phyloP scores from a whole-genome alignment of 2,113 vertebrate genomes.

The Pogona vitticeps region DNA sequence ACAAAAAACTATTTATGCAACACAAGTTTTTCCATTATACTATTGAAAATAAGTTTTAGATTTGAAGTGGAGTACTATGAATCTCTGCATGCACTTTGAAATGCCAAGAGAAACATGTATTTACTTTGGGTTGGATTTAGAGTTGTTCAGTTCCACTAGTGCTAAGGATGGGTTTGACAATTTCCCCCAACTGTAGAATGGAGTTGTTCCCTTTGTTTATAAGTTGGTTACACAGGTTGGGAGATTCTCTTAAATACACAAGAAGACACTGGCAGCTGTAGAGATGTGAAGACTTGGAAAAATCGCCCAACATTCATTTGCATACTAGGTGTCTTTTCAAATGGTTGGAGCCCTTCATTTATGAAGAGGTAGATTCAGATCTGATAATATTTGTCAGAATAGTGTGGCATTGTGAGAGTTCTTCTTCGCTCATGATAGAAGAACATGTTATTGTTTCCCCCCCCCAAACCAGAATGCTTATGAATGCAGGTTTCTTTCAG shows the following conservation, averaged over 20 bases:
- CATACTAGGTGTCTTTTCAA: neutral
- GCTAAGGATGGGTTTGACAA: too few relatives aligned
- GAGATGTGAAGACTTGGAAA: neutral
- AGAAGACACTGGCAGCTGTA: too few relatives aligned
- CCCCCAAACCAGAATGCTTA: neutral
- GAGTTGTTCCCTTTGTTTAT: neutral
- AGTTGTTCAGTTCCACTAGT: neutral
- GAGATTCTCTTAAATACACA: neutral
- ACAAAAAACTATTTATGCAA: too few relatives aligned
- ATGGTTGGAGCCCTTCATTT: neutral
- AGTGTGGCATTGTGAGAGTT: neutral
- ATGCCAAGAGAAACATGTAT: neutral
- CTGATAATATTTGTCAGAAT: neutral
- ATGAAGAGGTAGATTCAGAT: neutral
- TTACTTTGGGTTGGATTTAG: neutral
- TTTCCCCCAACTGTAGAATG: too few relatives aligned
- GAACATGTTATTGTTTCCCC: neutral
- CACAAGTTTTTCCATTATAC: too few relatives aligned
- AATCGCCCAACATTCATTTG: neutral
- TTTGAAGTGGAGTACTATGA: neutral
- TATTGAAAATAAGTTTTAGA: neutral
- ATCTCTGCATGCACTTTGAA: neutral
- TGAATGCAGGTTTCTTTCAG: conserved; percentile 41
- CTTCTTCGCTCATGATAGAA: neutral
- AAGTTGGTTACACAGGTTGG: too few relatives aligned